A percentile compares a stretch with the other conserved stretches of the same genome.
Evolutionary conservation across 2,797 vertebrate species (phyloP).

Genomic region (Sebastes trivittatus): DNA sequence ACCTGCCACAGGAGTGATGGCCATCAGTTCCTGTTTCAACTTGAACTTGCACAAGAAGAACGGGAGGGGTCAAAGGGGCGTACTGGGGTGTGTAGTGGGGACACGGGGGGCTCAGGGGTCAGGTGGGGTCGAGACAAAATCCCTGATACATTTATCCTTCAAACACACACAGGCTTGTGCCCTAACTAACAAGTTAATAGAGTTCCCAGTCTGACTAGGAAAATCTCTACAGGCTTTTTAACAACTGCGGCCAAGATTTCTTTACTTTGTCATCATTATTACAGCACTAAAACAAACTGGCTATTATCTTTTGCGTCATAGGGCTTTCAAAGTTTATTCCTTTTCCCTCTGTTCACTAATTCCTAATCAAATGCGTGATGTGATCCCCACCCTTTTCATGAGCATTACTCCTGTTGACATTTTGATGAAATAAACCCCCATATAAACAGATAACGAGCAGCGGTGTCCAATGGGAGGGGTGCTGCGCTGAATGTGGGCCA

Average conservation of each 20-base stretch:
- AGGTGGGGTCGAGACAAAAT: constrained; percentile 13
- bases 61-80: neutral
- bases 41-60: constrained; percentile 2
- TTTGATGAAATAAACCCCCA: constrained; percentile 40
- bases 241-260: constrained; percentile 3
- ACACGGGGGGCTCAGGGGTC: constrained; percentile 5
- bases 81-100: neutral
- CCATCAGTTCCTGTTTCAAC: constrained; percentile 14
- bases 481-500: constrained; percentile 7
- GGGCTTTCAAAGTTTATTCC: constrained; percentile 17
- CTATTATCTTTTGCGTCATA: constrained; percentile 29
- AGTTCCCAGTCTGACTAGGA: constrained; percentile 20
- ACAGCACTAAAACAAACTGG: constrained; percentile 26
- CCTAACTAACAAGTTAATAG: constrained; percentile 12
- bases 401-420: constrained; percentile 31
- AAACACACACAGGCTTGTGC: constrained; percentile 3
- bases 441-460: constrained; percentile 16
- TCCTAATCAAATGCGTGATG: constrained; percentile 14
- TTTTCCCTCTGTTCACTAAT: constrained; percentile 19
- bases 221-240: constrained; percentile 25
- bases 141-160: constrained; percentile 11
- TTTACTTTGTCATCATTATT: constrained; percentile 33
- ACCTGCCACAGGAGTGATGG: neutral
- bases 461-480: neutral
- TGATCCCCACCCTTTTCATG: constrained; percentile 49